These are phyloP conservation scores for Dasyprocta punctata DNA, from an alignment of 2,113 vertebrate species.

Conservation along the genomic window DNA sequence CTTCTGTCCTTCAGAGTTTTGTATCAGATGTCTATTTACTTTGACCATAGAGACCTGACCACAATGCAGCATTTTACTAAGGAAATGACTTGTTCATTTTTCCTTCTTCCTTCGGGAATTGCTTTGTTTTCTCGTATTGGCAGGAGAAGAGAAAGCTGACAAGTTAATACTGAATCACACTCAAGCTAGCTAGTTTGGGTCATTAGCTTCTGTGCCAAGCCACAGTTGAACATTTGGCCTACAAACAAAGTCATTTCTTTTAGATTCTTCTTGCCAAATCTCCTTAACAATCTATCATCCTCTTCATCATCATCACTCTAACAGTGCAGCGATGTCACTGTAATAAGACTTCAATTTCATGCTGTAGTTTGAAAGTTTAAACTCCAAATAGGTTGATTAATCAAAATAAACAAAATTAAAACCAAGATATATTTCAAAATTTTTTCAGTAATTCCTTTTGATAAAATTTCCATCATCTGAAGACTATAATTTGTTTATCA, in stretches of 20 bases:
- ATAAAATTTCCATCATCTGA: not conserved
- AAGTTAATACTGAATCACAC: constrained; percentile 32
- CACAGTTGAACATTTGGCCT: constrained; percentile 36
- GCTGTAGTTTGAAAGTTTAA: not conserved
- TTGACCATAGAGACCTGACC: not conserved
- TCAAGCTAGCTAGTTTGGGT: constrained; percentile 1
- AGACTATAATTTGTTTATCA: not conserved
- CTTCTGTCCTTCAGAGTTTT: not conserved
- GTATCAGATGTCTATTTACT: not conserved
- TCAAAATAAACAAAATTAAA: not conserved
- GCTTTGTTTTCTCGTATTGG: constrained; percentile 50
- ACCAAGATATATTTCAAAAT: not conserved
- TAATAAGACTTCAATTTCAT: not conserved
- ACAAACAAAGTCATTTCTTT: constrained; percentile 1
- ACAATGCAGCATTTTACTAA: not conserved
- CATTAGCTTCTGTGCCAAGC: constrained; percentile 55
- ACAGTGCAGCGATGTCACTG: not conserved
- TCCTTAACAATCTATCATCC: constrained; percentile 44
- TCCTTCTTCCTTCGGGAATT: constrained; percentile 29
- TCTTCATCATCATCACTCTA: not conserved
- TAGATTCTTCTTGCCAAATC: not conserved
- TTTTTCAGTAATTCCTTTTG: not conserved
- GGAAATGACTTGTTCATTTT: constrained; percentile 39
- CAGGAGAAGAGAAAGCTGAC: constrained; percentile 23
- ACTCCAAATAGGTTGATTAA: not conserved